Conservation (phyloP, 2,797 vertebrate genomes). For the Rhadinocentrus ornatus region DNA sequence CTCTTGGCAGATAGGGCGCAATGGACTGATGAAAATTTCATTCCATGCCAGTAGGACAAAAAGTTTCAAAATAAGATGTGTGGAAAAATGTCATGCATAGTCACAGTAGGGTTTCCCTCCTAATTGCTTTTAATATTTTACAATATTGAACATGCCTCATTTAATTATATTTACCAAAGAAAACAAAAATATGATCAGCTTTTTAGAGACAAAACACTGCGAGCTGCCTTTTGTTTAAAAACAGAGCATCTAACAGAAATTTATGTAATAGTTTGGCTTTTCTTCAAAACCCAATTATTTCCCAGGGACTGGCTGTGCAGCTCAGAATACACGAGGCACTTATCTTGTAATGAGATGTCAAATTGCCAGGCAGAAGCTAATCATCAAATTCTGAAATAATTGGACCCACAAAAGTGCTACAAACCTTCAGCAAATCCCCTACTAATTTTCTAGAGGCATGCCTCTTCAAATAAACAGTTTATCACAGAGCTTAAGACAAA, state of each 20-base stretch:
- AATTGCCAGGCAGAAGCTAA: constrained; percentile 49
- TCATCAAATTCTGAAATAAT: constrained; percentile 52
- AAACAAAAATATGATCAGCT: constrained; percentile 11
- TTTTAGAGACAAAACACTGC: constrained; percentile 6
- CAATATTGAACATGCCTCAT: background rate
- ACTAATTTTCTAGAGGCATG: constrained; percentile 30
- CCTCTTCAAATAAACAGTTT: constrained; percentile 50
- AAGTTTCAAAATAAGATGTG: constrained; percentile 39
- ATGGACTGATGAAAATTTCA: constrained; percentile 36
- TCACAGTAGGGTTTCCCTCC: background rate
- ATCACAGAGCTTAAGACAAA: constrained; percentile 34
- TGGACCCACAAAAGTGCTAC: constrained; percentile 35
- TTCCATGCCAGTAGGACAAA: constrained; percentile 30
- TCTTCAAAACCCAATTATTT: constrained; percentile 62
- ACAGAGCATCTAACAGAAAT: constrained; percentile 48
- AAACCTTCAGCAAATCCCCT: constrained; percentile 19
- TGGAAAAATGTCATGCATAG: constrained; percentile 6
- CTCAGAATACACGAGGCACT: constrained; percentile 30
- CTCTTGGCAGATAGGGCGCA: constrained; percentile 26
- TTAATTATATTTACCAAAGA: constrained; percentile 1
- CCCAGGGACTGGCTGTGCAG: constrained; percentile 18
- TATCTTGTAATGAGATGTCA: constrained; percentile 57
- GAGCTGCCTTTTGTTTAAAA: constrained; percentile 20
- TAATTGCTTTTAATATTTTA: constrained; percentile 19
- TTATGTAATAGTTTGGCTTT: constrained; percentile 44